Evolutionary conservation across 1,140 invertebrate species (phyloP), one percentile per base, ranked within the genome.

Genomic region (Pygmarrhopalites habei): DNA sequence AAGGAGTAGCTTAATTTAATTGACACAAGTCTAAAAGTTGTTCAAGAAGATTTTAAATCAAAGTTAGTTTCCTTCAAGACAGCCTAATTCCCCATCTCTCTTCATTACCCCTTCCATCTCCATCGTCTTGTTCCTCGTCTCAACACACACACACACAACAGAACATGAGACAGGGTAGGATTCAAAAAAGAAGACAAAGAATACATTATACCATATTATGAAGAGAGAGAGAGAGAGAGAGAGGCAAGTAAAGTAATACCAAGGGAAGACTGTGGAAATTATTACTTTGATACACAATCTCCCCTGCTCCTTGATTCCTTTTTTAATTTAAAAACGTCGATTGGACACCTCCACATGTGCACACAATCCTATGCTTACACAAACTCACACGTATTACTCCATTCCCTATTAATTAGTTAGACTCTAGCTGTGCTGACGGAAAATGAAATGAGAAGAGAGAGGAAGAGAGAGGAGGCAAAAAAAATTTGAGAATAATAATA

Each of bases 41-140:
- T 23, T 49, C 46, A 7, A 15, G n/a, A n/a, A n/a, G 12, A 49
- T 5, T 49, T 49, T 49, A 49, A 49, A 49, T 49, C 46, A 49
- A 49, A 49, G 14, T 49, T 49, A 23, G 7, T 23, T 21, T 49
- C 46, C 23, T 49, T n/a, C n/a, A n/a, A n/a, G 46, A 49, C 46
- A 49, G 46, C 23, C 46, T 49, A 49, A 49, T 49, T 49, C 46
- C 46, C 46, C 46, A 49, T 49, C 46, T 49, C 46, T 49, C 46
- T 49, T 49, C 46, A 49, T 49, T 49, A 49, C 10, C 46, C 23
- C 5, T 21, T 21, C 5, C 46, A 49, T 12, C 39, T 41, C 39
- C 46, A n/a, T n/a, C n/a, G n/a, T n/a, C n/a, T n/a, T n/a, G n/a
- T n/a, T n/a, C n/a, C n/a, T n/a, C n/a, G n/a, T n/a, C n/a, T n/a